These are phyloP conservation scores for Herpailurus yagouaroundi DNA, from an alignment of 2,113 vertebrate species.

Conservation along the genomic window DNA sequence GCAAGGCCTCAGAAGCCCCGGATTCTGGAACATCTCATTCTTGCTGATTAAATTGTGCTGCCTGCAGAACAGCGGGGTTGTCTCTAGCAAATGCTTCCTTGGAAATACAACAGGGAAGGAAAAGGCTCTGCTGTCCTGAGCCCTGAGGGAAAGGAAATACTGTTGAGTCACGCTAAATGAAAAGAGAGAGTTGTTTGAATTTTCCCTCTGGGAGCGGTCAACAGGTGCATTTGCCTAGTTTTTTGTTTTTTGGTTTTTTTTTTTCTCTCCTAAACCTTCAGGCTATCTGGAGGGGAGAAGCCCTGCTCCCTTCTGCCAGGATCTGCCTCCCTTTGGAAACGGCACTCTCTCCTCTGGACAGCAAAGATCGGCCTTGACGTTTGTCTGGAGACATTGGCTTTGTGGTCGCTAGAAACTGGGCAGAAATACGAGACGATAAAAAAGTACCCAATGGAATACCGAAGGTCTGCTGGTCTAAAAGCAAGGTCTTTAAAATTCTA, in stretches of 20 bases:
- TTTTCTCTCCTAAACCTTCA: not conserved
- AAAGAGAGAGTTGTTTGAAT: not conserved
- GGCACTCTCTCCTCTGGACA: not conserved
- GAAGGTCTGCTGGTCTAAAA: not conserved
- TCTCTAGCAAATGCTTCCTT: conserved; percentile 13
- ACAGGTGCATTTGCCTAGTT: not conserved
- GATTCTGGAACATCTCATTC: conserved; percentile 9
- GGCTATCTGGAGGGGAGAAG: not conserved
- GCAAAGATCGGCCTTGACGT: not conserved
- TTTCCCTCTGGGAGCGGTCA: not conserved
- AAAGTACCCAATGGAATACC: not conserved
- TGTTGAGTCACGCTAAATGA: not conserved
- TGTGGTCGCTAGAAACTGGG: not conserved
- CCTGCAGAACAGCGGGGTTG: not conserved
- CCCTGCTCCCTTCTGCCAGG: not conserved
- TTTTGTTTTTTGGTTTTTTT: not conserved
- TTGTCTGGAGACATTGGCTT: not conserved
- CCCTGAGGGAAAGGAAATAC: not conserved
- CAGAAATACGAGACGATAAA: not conserved
- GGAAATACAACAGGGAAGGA: not conserved
- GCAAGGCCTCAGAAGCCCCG: not conserved
- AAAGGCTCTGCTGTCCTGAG: not conserved
- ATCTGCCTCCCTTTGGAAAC: not conserved
- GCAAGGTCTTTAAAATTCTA: not conserved
- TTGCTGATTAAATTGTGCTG: not conserved